These are phyloP conservation scores for Ptilodon capucinus DNA, from an alignment of 2,888 invertebrate species.

Conservation along the genomic window DNA sequence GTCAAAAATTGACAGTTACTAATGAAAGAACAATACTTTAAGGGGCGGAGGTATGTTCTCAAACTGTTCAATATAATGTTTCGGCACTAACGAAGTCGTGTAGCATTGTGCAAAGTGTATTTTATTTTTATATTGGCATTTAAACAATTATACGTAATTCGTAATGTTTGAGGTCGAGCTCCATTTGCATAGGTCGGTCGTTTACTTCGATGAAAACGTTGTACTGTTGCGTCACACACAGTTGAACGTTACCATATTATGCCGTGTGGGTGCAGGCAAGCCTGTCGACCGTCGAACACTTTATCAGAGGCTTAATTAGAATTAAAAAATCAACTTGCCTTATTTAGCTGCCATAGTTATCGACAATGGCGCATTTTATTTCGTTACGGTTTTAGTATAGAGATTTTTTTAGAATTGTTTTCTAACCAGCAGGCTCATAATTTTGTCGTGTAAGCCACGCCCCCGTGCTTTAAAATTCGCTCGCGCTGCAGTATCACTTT, in stretches of 20 bases:
- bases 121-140: not conserved
- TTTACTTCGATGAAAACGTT: slow-evolving; percentile 25
- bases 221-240: slow-evolving; percentile 23
- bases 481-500: too few relatives aligned
- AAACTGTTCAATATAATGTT: too few relatives aligned
- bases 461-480: too few relatives aligned
- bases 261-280: not conserved
- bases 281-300: not conserved
- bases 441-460: too few relatives aligned
- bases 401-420: too few relatives aligned
- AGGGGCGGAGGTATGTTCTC: too few relatives aligned
- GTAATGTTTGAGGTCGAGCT: slow-evolving; percentile 23
- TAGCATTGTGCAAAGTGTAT: too few relatives aligned
- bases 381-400: too few relatives aligned
- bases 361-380: not conserved
- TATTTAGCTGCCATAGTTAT: not conserved
- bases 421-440: too few relatives aligned
- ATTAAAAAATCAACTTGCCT: not conserved
- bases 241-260: not conserved
- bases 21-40: too few relatives aligned
- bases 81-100: not conserved
- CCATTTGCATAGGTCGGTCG: slow-evolving; percentile 45
- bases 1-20: too few relatives aligned
- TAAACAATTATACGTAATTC: slow-evolving; percentile 20
- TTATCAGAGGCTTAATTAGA: too few relatives aligned